Evolutionary conservation across 2,888 invertebrate genomes (phyloP).

Genomic region (Eurytoma adleriae): DNA sequence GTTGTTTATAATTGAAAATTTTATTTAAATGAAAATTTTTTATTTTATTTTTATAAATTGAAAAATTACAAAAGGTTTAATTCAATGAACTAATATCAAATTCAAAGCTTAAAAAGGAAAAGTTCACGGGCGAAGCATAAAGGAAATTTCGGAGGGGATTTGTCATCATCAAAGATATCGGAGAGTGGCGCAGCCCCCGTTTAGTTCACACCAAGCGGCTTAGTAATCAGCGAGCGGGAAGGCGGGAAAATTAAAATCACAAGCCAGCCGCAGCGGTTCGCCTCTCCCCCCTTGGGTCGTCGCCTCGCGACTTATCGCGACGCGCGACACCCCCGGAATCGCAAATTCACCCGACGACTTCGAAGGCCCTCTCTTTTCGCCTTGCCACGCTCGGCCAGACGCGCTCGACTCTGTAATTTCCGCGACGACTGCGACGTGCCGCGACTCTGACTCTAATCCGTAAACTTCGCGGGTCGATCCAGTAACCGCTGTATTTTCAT

Average conservation of each 20-base stretch:
- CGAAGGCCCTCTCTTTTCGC: constrained; percentile 20
- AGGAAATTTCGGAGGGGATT: constrained; percentile 3
- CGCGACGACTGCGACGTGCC: background rate
- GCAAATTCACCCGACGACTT: constrained; percentile 31
- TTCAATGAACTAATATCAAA: too few species aligned
- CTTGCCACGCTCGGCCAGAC: background rate
- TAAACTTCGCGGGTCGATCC: too few species aligned
- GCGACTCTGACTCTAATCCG: too few species aligned
- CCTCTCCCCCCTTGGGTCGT: constrained; percentile 23
- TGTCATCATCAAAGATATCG: constrained; percentile 37
- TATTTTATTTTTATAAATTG: too few species aligned
- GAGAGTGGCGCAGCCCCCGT: background rate
- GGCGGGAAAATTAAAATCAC: constrained; percentile 47
- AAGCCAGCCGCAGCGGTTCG: constrained; percentile 12
- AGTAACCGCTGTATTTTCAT: too few species aligned
- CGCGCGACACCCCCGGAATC: constrained; percentile 23
- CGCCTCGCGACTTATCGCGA: constrained; percentile 14
- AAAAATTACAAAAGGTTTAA: too few species aligned
- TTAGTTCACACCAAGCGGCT: constrained; percentile 35
- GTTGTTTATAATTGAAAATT: too few species aligned
- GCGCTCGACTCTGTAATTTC: constrained; percentile 21
- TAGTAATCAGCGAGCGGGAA: constrained; percentile 33
- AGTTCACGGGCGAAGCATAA: background rate
- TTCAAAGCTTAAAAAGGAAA: too few species aligned
- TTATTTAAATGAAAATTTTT: too few species aligned